Evolutionary conservation across 2,113 vertebrate genomes (phyloP).

Genomic region (Ciconia maguari): DNA sequence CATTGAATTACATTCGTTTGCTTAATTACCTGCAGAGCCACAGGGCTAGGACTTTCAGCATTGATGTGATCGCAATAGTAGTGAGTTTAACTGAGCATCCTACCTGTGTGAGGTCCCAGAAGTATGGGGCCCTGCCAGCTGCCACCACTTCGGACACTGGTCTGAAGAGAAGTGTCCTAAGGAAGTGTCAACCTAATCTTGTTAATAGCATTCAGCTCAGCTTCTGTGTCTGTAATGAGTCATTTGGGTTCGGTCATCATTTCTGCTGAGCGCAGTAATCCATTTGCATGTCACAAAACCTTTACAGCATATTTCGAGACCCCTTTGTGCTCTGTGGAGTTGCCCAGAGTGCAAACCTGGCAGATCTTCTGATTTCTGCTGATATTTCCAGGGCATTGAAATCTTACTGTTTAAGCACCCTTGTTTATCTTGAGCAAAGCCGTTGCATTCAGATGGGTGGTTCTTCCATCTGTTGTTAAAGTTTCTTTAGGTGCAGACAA

Average conservation of each 20-base stretch:
- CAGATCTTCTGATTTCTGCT: background rate
- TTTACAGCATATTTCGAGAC: background rate
- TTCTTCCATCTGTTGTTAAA: background rate
- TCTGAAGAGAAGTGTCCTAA: background rate
- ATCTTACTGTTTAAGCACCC: background rate
- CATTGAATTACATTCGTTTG: background rate
- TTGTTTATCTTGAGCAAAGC: background rate
- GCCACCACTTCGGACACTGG: background rate
- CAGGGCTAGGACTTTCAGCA: background rate
- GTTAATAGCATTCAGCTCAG: background rate
- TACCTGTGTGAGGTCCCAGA: background rate
- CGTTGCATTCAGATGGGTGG: background rate
- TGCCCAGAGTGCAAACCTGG: background rate
- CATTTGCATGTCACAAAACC: background rate
- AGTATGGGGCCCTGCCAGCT: background rate
- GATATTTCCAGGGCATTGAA: background rate
- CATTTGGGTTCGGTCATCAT: background rate
- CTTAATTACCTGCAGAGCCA: background rate
- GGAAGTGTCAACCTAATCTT: background rate
- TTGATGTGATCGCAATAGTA: background rate
- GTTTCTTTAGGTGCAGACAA: background rate
- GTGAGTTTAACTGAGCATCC: background rate
- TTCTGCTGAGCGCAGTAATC: conserved; percentile 6
- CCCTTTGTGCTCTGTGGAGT: background rate
- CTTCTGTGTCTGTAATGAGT: background rate